A percentile compares a stretch with the other conserved stretches of the same genome.
phyloP scores from a whole-genome alignment of 2,888 invertebrate genomes.

The Oscheius sp. region DNA sequence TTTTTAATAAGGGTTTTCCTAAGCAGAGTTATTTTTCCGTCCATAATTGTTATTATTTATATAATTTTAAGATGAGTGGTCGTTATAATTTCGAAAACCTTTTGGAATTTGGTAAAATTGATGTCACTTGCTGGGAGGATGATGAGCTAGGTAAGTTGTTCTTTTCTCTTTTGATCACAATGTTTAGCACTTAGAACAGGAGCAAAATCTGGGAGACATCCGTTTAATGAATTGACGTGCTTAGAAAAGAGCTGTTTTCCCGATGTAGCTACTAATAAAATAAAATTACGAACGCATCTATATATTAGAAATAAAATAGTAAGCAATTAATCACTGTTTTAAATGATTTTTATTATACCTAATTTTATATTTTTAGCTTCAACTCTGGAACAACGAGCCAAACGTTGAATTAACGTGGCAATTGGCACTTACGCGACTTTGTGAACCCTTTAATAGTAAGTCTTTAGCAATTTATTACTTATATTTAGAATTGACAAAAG shows the following conservation, averaged over 20 bases:
- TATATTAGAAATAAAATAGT: conserved; percentile 60
- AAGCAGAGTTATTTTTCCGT: background rate
- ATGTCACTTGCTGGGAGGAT: conserved; percentile 55
- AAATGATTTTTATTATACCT: background rate
- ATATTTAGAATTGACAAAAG: conserved; percentile 1
- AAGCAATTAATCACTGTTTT: conserved; percentile 30
- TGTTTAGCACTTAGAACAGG: conserved; percentile 56
- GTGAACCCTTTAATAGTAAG: conserved; percentile 82
- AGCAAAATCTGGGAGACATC: conserved; percentile 55
- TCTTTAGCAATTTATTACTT: background rate
- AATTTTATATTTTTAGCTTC: conserved; percentile 45
- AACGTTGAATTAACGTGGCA: conserved; percentile 88
- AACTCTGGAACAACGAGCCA: conserved; percentile 92
- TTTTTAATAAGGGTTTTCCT: background rate
- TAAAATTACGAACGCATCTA: conserved; percentile 41
- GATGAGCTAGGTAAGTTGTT: conserved; percentile 52
- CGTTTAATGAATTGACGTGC: conserved; percentile 56
- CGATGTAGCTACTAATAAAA: conserved; percentile 41
- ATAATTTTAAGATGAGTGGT: too few species aligned
- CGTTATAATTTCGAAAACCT: too few species aligned
- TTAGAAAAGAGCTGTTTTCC: conserved; percentile 60
- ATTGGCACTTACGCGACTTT: conserved; percentile 82
- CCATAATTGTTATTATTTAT: too few species aligned
- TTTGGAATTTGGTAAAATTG: conserved; percentile 32
- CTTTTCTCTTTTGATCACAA: background rate